Percentiles rank a stretch among this genome's conserved stretches.
These are phyloP conservation scores for Eurytemora carolleeae DNA, from an alignment of 1,140 invertebrate species.

Conservation along the genomic window DNA sequence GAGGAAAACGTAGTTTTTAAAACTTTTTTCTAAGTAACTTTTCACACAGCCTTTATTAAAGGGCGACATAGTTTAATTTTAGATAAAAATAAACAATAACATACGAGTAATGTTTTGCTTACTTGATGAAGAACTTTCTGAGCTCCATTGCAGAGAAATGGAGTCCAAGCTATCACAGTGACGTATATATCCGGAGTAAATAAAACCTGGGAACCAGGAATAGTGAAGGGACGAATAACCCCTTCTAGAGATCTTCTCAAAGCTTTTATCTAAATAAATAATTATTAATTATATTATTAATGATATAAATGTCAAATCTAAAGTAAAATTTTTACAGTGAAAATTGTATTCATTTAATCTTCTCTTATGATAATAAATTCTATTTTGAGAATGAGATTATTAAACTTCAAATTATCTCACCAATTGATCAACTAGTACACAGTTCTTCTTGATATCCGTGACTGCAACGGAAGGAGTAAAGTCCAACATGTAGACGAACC, in stretches of 20 bases:
- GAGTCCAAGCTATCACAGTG: conserved; percentile 56
- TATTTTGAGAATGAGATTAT: too few species aligned
- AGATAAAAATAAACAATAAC: too few species aligned
- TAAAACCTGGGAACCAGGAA: conserved; percentile 41
- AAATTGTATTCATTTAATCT: conserved; percentile 7
- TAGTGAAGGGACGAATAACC: conserved; percentile 35
- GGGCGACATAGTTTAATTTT: conserved; percentile 9
- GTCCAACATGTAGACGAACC: conserved; percentile 54
- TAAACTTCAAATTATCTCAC: too few species aligned
- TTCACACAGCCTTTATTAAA: neutral
- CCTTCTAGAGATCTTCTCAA: neutral
- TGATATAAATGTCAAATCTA: conserved; percentile 11
- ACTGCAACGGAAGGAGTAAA: conserved; percentile 52
- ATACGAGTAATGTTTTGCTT: conserved; percentile 13
- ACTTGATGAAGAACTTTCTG: conserved; percentile 38
- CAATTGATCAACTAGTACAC: neutral
- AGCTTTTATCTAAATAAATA: neutral
- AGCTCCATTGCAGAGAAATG: conserved; percentile 45
- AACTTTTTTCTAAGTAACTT: too few species aligned
- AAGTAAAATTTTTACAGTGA: conserved; percentile 13
- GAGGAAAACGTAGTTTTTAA: too few species aligned
- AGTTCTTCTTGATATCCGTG: conserved; percentile 16
- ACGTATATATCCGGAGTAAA: conserved; percentile 51
- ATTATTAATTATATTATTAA: conserved; percentile 1
- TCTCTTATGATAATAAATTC: neutral